A percentile compares a stretch with the other conserved stretches of the same genome.
Conservation (phyloP, 1,140 invertebrate genomes). For the Caenorhabditis elegans region WBcel235 BX284605.5:2797001-2797500, state of each 20-base stretch:
- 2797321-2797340: slow-evolving; percentile 53
- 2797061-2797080: slow-evolving; percentile 77
- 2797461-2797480: slow-evolving; percentile 51
- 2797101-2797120: slow-evolving; percentile 61
- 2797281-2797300: slow-evolving; percentile 69
- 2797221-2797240: slow-evolving; percentile 59
- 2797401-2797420: slow-evolving; percentile 61
- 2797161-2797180: slow-evolving; percentile 78
- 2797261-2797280: slow-evolving; percentile 69
- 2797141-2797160: slow-evolving; percentile 64
- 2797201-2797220: slow-evolving; percentile 84
- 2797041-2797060: slow-evolving; percentile 89
- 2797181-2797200: slow-evolving; percentile 94
- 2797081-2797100: slow-evolving; percentile 55
- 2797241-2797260: slow-evolving; percentile 72
- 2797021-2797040: slow-evolving; percentile 79
- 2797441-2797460: slow-evolving; percentile 58
- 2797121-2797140: slow-evolving; percentile 62
- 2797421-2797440: slow-evolving; percentile 58
- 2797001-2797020: neutral
- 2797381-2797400: slow-evolving; percentile 54
- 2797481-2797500: slow-evolving; percentile 52
- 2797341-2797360: slow-evolving; percentile 53
- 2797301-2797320: slow-evolving; percentile 68
- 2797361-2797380: slow-evolving; percentile 62